Conservation (phyloP, 2,113 vertebrate species). For the Dinomys branickii region DNA sequence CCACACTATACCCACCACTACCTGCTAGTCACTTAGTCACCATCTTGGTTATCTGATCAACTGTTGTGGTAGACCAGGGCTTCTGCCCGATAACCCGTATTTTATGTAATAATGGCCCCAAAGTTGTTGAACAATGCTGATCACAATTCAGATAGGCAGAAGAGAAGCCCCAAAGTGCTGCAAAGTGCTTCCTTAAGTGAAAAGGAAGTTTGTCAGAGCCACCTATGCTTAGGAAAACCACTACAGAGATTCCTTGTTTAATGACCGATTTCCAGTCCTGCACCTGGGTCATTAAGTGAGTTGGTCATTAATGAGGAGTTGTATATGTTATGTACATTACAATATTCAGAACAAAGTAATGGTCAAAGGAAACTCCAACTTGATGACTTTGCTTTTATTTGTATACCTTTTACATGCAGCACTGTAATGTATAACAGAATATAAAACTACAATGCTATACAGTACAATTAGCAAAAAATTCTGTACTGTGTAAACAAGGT, state of each 20-base stretch:
- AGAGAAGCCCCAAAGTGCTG: neutral
- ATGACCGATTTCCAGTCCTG: neutral
- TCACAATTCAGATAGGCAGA: neutral
- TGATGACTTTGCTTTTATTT: neutral
- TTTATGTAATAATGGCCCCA: neutral
- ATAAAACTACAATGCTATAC: neutral
- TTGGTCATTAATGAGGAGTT: neutral
- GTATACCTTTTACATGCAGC: neutral
- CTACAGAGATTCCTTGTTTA: neutral
- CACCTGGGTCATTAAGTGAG: neutral
- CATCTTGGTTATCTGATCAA: neutral
- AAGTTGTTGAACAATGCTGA: neutral
- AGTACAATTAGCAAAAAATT: neutral
- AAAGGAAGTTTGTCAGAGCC: neutral
- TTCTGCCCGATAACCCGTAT: neutral
- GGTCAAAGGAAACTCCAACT: neutral
- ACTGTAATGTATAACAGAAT: neutral
- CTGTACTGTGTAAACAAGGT: neutral
- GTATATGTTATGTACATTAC: neutral
- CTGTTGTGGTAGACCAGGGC: neutral
- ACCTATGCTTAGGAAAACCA: neutral
- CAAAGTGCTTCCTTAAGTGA: neutral
- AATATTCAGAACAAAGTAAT: neutral
- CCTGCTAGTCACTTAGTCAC: neutral
- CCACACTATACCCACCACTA: neutral